These are phyloP conservation scores for Tortricodes alternella DNA, from an alignment of 2,888 invertebrate species.

Conservation along the genomic window DNA sequence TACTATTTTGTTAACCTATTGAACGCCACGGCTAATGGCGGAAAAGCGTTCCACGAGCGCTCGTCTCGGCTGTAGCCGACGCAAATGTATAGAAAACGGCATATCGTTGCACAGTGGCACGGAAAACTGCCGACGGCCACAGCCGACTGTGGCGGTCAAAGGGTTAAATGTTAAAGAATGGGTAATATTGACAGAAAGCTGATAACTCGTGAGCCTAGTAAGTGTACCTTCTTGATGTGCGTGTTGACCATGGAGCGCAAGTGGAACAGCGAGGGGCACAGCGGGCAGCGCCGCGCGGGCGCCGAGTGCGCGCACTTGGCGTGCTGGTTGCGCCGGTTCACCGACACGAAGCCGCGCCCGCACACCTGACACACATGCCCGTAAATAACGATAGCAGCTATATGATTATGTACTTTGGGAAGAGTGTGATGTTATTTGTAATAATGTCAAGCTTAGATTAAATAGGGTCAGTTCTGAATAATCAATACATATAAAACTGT, in stretches of 20 bases:
- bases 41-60: too few species aligned
- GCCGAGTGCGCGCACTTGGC: slow-evolving; percentile 65
- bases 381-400: not conserved
- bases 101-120: too few species aligned
- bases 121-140: not conserved
- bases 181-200: not conserved
- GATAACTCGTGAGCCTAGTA: not conserved
- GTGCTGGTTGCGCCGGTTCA: slow-evolving; percentile 73
- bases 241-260: slow-evolving; percentile 75
- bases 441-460: too few species aligned
- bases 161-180: not conserved
- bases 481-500: too few species aligned
- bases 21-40: too few species aligned
- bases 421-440: too few species aligned
- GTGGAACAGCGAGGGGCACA: slow-evolving; percentile 76
- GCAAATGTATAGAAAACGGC: too few species aligned
- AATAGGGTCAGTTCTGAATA: too few species aligned
- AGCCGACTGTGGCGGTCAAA: too few species aligned
- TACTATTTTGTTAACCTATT: too few species aligned
- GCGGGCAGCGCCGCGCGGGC: slow-evolving; percentile 69
- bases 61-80: too few species aligned
- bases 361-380: slow-evolving; percentile 63
- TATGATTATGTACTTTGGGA: too few species aligned
- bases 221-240: slow-evolving; percentile 66
- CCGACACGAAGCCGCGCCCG: slow-evolving; percentile 65